Evolutionary conservation across 1,140 invertebrate species (phyloP).

Genomic region (Eufriesea mexicana): DNA sequence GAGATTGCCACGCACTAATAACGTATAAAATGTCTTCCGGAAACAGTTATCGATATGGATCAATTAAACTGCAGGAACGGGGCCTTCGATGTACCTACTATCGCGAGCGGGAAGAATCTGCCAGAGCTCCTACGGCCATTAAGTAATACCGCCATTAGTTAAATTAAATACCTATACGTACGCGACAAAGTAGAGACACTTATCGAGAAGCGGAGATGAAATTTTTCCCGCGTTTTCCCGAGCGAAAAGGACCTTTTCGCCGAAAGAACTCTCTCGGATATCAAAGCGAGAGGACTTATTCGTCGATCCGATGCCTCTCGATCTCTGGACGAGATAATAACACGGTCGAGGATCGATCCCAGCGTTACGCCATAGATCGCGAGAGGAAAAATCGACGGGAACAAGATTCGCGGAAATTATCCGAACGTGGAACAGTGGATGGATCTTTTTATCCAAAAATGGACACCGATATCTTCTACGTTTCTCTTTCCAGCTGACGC

Average conservation of each 20-base stretch:
- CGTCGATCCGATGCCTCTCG: no score
- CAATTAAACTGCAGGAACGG: conserved; percentile 14
- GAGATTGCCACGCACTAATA: conserved; percentile 34
- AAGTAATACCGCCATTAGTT: background rate
- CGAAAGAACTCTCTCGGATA: background rate
- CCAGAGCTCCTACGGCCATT: background rate
- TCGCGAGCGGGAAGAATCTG: background rate
- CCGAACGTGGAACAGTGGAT: no score
- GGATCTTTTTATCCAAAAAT: no score
- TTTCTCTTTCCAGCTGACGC: no score
- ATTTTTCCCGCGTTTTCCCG: background rate
- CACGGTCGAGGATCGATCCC: no score
- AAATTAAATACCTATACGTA: background rate
- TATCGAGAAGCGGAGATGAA: background rate
- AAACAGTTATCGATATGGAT: conserved; percentile 39
- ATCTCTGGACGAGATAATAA: no score
- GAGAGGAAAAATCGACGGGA: background rate
- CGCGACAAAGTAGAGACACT: background rate
- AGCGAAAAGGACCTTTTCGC: background rate
- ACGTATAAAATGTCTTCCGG: conserved; percentile 22
- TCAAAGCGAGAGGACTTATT: no score
- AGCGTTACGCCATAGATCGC: background rate
- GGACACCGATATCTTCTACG: no score
- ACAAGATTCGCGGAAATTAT: background rate
- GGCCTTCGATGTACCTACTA: background rate